Conservation (phyloP, 2,888 invertebrate genomes). For the Dendrolimus houi region DNA sequence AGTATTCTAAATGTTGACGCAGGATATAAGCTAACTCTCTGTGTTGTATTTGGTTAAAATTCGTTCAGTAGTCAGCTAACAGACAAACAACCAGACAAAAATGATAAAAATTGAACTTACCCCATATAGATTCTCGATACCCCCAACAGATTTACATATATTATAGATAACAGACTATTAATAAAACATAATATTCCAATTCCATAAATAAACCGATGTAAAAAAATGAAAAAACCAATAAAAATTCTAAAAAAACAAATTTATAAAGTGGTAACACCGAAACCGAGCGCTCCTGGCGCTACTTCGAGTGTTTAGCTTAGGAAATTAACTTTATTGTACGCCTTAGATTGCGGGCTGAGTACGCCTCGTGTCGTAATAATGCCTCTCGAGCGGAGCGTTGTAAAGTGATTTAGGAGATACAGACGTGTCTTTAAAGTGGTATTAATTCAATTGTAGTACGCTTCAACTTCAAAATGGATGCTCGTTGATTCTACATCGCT, state of each 20-base stretch:
- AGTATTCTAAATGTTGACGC: too few relatives aligned
- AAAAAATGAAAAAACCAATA: neutral
- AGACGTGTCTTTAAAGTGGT: constrained; percentile 5
- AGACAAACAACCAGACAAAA: too few relatives aligned
- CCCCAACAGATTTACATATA: too few relatives aligned
- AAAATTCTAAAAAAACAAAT: neutral
- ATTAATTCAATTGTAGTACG: constrained; percentile 1
- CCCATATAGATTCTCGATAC: too few relatives aligned
- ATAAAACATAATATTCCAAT: neutral
- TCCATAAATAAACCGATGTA: neutral
- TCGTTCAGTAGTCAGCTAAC: too few relatives aligned
- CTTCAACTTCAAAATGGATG: neutral
- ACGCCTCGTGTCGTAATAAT: constrained; percentile 12
- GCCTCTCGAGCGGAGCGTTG: constrained; percentile 14
- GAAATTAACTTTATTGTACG: constrained; percentile 55
- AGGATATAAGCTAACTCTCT: too few relatives aligned
- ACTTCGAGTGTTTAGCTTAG: constrained; percentile 37
- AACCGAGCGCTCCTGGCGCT: constrained; percentile 1
- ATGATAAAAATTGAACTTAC: too few relatives aligned
- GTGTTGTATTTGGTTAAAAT: too few relatives aligned
- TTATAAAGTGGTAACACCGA: neutral
- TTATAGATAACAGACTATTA: neutral
- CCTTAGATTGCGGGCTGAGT: constrained; percentile 29
- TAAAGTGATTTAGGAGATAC: constrained; percentile 17
- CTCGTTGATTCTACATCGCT: neutral